A percentile compares a stretch with the other conserved stretches of the same genome.
These are phyloP conservation scores for Ormyrus pomaceus DNA, from an alignment of 2,888 invertebrate genomes.

Conservation along the genomic window DNA sequence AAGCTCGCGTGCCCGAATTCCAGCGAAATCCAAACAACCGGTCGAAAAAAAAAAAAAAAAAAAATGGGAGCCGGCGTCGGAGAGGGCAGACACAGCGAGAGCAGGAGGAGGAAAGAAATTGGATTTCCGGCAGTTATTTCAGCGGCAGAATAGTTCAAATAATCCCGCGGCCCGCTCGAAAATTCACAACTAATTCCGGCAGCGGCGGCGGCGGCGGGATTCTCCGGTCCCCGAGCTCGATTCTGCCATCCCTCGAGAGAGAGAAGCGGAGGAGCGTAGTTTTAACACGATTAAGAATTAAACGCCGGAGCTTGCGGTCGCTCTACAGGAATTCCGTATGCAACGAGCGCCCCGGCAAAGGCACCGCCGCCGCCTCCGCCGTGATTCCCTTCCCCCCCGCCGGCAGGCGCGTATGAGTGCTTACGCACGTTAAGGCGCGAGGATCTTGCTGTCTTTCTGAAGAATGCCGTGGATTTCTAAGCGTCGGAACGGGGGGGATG, in stretches of 20 bases:
- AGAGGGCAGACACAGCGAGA: no score
- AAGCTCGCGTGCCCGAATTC: no score
- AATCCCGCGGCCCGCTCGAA: constrained; percentile 38
- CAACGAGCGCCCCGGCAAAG: constrained; percentile 34
- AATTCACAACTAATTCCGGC: constrained; percentile 48
- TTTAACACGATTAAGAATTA: constrained; percentile 68
- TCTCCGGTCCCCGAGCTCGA: neutral
- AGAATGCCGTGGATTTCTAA: no score
- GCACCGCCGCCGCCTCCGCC: neutral
- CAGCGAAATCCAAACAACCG: no score
- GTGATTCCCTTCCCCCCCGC: neutral
- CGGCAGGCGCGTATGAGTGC: constrained; percentile 9
- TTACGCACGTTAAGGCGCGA: neutral
- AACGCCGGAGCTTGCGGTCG: constrained; percentile 61
- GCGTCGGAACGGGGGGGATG: no score
- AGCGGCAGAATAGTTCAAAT: constrained; percentile 47
- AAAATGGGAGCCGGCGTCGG: no score
- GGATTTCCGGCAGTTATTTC: constrained; percentile 35
- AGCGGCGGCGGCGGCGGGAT: neutral
- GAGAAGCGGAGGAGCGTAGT: constrained; percentile 53
- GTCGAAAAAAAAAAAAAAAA: no score
- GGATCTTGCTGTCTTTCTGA: no score
- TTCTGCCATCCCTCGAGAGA: constrained; percentile 3
- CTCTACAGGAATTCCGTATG: constrained; percentile 66
- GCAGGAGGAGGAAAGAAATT: neutral